Conservation (phyloP, 2,888 invertebrate species). For the Acrobasis suavella region DNA sequence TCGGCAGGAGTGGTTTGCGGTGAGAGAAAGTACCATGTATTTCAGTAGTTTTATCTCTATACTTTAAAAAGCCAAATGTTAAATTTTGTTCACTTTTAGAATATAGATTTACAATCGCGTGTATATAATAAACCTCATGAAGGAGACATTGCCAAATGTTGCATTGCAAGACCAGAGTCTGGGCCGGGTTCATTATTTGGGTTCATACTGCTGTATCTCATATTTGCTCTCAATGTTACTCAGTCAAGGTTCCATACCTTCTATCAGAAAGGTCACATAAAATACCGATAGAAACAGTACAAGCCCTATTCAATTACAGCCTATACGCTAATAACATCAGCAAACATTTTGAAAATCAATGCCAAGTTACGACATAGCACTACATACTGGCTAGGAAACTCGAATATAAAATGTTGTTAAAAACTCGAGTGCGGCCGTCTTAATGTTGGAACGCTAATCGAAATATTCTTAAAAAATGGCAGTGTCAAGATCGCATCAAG, state of each 20-base stretch:
- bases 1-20: slow-evolving; percentile 29
- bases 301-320: slow-evolving; percentile 20
- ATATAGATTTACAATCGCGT: no score
- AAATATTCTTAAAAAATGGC: no score
- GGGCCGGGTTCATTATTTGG: not conserved
- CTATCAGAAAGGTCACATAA: slow-evolving; percentile 11
- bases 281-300: slow-evolving; percentile 37
- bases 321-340: slow-evolving; percentile 6
- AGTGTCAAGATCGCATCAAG: no score
- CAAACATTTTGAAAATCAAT: slow-evolving; percentile 24
- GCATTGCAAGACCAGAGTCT: no score
- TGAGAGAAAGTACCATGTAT: slow-evolving; percentile 20
- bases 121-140: no score
- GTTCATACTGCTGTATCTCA: not conserved
- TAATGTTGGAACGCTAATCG: no score
- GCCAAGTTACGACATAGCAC: slow-evolving; percentile 17
- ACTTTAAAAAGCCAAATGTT: not conserved
- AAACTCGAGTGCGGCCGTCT: no score
- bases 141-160: no score
- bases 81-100: no score
- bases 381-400: slow-evolving; percentile 4
- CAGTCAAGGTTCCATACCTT: slow-evolving; percentile 1
- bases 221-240: slow-evolving; percentile 8
- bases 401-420: no score
- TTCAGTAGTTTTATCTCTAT: slow-evolving; percentile 14